A percentile compares a stretch with the other conserved stretches of the same genome.
phyloP scores from a whole-genome alignment of 2,888 invertebrate species.

The Parnassius glacialis region DNA sequence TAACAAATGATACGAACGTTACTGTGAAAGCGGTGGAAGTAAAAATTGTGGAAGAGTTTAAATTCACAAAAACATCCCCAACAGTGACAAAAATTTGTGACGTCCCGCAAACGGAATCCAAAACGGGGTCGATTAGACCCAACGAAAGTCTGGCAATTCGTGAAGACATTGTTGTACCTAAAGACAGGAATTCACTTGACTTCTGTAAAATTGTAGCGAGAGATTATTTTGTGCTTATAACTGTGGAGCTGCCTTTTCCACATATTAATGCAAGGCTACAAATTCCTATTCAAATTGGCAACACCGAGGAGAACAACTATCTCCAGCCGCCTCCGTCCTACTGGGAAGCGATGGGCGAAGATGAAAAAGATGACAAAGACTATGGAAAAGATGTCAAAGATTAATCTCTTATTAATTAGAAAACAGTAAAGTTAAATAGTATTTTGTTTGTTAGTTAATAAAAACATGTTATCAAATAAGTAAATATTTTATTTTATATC shows the following conservation, averaged over 20 bases:
- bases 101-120: constrained; percentile 30
- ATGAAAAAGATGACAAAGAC: constrained; percentile 21
- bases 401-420: neutral
- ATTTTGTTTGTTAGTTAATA: neutral
- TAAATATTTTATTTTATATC: too few species aligned
- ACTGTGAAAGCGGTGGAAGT: constrained; percentile 29
- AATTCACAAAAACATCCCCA: constrained; percentile 22
- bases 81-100: constrained; percentile 17
- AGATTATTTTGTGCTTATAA: constrained; percentile 31
- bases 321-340: constrained; percentile 24
- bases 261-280: constrained; percentile 28
- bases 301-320: neutral
- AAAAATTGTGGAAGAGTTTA: constrained; percentile 31
- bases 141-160: constrained; percentile 25
- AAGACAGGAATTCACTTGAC: constrained; percentile 28
- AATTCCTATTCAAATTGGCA: constrained; percentile 27
- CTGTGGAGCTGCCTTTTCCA: constrained; percentile 30
- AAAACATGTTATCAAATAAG: too few species aligned
- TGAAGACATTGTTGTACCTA: constrained; percentile 28
- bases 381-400: constrained; percentile 3
- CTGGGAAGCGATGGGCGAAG: constrained; percentile 28
- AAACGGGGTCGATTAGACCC: constrained; percentile 28
- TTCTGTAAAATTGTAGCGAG: constrained; percentile 30
- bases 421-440: neutral
- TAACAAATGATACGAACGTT: constrained; percentile 32